A percentile compares a stretch with the other conserved stretches of the same genome.
Evolutionary conservation across 2,113 vertebrate species (phyloP).

Genomic region (Serinus canaria): DNA sequence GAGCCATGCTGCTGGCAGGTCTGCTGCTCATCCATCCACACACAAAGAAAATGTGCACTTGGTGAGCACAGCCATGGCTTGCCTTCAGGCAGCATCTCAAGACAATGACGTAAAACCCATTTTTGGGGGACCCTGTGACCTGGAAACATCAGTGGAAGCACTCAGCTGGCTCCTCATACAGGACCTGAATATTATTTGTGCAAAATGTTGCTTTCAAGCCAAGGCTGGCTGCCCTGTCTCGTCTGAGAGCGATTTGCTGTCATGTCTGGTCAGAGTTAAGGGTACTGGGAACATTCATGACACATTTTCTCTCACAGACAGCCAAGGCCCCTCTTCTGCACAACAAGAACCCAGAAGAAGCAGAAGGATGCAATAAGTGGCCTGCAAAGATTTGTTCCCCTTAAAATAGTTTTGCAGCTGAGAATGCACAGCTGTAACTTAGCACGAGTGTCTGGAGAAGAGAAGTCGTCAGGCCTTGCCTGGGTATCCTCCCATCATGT

Average conservation of each 20-base stretch:
- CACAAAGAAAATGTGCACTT: neutral
- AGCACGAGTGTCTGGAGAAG: rapidly evolving
- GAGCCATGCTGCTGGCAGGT: rapidly evolving
- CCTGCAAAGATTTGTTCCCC: neutral
- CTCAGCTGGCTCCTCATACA: neutral
- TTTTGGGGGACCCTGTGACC: neutral
- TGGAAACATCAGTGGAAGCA: neutral
- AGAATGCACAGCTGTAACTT: neutral
- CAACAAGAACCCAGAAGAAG: neutral
- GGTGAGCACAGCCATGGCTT: neutral
- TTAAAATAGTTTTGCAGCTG: neutral
- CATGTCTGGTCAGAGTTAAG: neutral
- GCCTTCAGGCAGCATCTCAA: neutral
- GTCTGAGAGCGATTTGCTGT: neutral
- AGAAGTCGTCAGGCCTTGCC: rapidly evolving
- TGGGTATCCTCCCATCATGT: rapidly evolving
- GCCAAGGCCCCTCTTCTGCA: neutral
- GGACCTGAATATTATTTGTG: neutral
- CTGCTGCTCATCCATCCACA: neutral
- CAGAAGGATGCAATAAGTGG: neutral
- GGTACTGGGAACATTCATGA: neutral
- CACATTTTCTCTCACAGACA: neutral
- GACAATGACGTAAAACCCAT: neutral
- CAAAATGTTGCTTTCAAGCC: neutral
- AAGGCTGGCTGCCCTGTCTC: neutral